phyloP scores from a whole-genome alignment of 2,797 vertebrate genomes.

The Philypnodon macrostomus region DNA sequence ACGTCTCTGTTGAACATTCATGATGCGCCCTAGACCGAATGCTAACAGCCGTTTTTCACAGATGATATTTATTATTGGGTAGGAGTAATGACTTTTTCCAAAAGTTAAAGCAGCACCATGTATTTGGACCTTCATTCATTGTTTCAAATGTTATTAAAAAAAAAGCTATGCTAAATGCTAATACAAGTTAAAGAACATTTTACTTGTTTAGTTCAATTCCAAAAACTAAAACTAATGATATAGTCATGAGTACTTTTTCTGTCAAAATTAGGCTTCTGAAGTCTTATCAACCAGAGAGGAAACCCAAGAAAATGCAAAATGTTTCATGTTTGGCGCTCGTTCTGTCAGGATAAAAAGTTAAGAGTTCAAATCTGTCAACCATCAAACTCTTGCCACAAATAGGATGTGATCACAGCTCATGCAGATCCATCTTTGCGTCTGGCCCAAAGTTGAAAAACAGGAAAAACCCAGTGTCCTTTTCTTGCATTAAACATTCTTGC shows the following conservation, averaged over 20 bases:
- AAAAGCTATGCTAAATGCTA: too few species aligned
- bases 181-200: too few species aligned
- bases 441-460: constrained; percentile 20
- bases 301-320: too few species aligned
- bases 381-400: constrained; percentile 43
- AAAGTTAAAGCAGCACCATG: too few species aligned
- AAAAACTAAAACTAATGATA: too few species aligned
- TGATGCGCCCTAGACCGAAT: constrained; percentile 16
- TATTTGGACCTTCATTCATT: too few species aligned
- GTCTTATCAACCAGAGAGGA: too few species aligned
- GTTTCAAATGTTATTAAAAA: too few species aligned
- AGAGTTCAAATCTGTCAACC: constrained; percentile 44
- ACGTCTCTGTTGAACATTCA: constrained; percentile 17
- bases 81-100: constrained; percentile 9
- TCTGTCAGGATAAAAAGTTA: constrained; percentile 13
- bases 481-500: constrained; percentile 24
- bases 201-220: too few species aligned
- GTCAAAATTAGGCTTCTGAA: too few species aligned
- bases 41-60: constrained; percentile 1
- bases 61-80: constrained; percentile 6
- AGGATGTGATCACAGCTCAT: constrained; percentile 40
- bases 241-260: too few species aligned
- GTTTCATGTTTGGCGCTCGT: constrained; percentile 30
- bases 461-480: constrained; percentile 18
- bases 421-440: constrained; percentile 26